Evolutionary conservation across 2,113 vertebrate genomes (phyloP).

Genomic region (Casuarius casuarius): DNA sequence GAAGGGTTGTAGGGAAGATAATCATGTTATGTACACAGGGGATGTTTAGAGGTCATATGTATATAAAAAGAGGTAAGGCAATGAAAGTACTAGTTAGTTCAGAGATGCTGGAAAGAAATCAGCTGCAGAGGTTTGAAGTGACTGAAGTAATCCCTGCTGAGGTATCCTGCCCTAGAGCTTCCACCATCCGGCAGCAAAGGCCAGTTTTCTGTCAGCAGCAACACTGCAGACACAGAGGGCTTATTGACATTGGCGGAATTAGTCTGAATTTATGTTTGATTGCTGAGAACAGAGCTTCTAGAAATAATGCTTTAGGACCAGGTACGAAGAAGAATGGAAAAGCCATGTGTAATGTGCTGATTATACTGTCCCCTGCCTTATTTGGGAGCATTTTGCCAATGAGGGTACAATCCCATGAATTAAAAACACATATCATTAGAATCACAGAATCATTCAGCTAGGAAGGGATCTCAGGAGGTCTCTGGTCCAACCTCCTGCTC

Average conservation of each 20-base stretch:
- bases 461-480: not conserved
- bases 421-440: not conserved
- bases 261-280: not conserved
- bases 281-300: not conserved
- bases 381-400: not conserved
- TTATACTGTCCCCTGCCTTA: not conserved
- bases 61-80: not conserved
- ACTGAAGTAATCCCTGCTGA: not conserved
- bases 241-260: not conserved
- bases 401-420: not conserved
- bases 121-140: not conserved
- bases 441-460: not conserved
- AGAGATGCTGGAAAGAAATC: not conserved
- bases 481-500: not conserved
- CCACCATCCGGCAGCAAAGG: not conserved
- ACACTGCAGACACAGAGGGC: not conserved
- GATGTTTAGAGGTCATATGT: not conserved
- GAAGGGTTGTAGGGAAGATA: not conserved
- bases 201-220: not conserved
- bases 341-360: not conserved
- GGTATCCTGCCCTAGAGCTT: not conserved
- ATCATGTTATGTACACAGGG: too few relatives aligned
- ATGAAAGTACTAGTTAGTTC: not conserved
- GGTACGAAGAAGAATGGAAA: not conserved
- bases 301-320: not conserved